Percentiles rank a stretch among this genome's conserved stretches.
Evolutionary conservation across 2,888 invertebrate genomes (phyloP).

Genomic region (Myathropa florea): DNA sequence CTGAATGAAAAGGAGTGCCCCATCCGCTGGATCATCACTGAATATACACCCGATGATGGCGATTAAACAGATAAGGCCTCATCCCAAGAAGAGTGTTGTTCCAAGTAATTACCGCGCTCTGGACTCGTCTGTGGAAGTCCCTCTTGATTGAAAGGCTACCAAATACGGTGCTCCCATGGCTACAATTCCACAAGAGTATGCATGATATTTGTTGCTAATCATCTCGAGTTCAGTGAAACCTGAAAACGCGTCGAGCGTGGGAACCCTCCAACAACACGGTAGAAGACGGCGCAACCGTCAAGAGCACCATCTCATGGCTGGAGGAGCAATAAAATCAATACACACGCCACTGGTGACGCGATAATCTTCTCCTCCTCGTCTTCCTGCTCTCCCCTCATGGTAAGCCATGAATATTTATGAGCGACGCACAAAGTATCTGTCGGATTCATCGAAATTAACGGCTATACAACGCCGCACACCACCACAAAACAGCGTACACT

Average conservation of each 20-base stretch:
- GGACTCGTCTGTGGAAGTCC: neutral
- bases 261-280: constrained; percentile 48
- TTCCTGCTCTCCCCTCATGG: neutral
- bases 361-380: constrained; percentile 33
- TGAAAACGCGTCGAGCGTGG: constrained; percentile 59
- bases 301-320: neutral
- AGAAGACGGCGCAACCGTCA: neutral
- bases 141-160: constrained; percentile 52
- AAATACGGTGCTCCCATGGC: constrained; percentile 29
- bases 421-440: constrained; percentile 52
- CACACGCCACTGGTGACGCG: constrained; percentile 10
- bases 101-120: constrained; percentile 26
- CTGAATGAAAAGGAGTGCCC: constrained; percentile 66
- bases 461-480: neutral
- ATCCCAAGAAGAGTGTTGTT: constrained; percentile 37
- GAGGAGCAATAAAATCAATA: constrained; percentile 43
- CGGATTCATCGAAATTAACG: constrained; percentile 58
- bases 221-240: constrained; percentile 59
- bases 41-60: neutral
- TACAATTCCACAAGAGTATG: neutral
- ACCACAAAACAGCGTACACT: neutral
- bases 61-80: neutral
- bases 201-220: constrained; percentile 15
- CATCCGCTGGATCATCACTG: constrained; percentile 48
- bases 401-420: constrained; percentile 58